phyloP scores from a whole-genome alignment of 2,797 vertebrate species.

The Acrossocheilus wenchowensis region DNA sequence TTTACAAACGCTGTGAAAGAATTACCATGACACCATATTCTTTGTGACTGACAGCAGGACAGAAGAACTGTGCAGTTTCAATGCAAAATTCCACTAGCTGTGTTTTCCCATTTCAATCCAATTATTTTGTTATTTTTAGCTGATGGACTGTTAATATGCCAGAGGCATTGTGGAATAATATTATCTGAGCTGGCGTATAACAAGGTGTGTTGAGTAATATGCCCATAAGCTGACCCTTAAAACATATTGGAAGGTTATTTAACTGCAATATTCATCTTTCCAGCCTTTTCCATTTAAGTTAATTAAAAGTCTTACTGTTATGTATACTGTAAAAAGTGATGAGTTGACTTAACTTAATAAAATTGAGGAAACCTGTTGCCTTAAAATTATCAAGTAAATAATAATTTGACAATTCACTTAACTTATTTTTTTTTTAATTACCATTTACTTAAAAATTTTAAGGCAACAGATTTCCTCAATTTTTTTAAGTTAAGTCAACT shows the following conservation, averaged over 20 bases:
- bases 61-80: not conserved
- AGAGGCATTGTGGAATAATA: constrained; percentile 11
- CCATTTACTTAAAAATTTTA: no score
- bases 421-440: no score
- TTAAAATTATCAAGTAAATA: no score
- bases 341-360: no score
- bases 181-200: not conserved
- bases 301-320: not conserved
- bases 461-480: no score
- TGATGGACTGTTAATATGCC: not conserved
- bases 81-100: not conserved
- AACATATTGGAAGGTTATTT: not conserved
- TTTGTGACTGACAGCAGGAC: not conserved
- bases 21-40: not conserved
- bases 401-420: no score
- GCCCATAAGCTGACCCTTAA: not conserved
- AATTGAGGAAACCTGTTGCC: no score
- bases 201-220: not conserved
- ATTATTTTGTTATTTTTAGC: constrained; percentile 9
- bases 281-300: not conserved
- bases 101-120: not conserved
- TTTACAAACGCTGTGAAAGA: not conserved
- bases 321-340: no score
- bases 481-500: no score
- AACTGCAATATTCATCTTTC: not conserved